These are phyloP conservation scores for Miltochrista miniata DNA, from an alignment of 2,888 invertebrate species.

Conservation along the genomic window DNA sequence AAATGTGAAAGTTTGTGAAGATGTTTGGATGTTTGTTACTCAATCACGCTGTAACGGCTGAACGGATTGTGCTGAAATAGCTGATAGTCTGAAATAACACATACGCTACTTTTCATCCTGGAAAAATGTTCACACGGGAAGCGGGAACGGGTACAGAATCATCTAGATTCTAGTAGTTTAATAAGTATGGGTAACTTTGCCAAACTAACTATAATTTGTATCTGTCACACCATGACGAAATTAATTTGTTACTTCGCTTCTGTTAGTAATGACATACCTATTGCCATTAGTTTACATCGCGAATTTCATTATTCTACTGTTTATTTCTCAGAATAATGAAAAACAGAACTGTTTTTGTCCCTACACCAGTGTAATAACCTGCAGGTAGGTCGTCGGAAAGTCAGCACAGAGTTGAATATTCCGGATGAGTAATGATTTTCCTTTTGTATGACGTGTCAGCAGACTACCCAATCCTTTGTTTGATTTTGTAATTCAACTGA, in stretches of 20 bases:
- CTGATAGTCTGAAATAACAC: too few species aligned
- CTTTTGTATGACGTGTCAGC: constrained; percentile 43
- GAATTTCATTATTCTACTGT: constrained; percentile 41
- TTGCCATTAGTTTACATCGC: constrained; percentile 32
- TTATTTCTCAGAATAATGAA: constrained; percentile 55
- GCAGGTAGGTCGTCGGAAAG: constrained; percentile 74
- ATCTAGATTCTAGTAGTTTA: too few species aligned
- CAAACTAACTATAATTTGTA: neutral
- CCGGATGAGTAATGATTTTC: constrained; percentile 60
- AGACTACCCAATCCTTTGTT: constrained; percentile 37
- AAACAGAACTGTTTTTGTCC: constrained; percentile 66
- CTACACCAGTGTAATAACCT: constrained; percentile 69
- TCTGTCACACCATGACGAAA: neutral
- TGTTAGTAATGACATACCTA: constrained; percentile 42
- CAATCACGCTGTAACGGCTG: too few species aligned
- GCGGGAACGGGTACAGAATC: too few species aligned
- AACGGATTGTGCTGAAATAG: too few species aligned
- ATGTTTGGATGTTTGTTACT: too few species aligned
- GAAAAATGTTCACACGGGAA: too few species aligned
- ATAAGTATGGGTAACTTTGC: too few species aligned
- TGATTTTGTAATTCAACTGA: constrained; percentile 11
- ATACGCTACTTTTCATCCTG: too few species aligned
- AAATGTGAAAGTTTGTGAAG: too few species aligned
- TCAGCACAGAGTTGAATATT: constrained; percentile 60
- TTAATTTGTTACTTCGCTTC: constrained; percentile 5